A percentile compares a stretch with the other conserved stretches of the same genome.
phyloP scores from a whole-genome alignment of 2,113 vertebrate genomes.

The Zosterops japonicus region DNA sequence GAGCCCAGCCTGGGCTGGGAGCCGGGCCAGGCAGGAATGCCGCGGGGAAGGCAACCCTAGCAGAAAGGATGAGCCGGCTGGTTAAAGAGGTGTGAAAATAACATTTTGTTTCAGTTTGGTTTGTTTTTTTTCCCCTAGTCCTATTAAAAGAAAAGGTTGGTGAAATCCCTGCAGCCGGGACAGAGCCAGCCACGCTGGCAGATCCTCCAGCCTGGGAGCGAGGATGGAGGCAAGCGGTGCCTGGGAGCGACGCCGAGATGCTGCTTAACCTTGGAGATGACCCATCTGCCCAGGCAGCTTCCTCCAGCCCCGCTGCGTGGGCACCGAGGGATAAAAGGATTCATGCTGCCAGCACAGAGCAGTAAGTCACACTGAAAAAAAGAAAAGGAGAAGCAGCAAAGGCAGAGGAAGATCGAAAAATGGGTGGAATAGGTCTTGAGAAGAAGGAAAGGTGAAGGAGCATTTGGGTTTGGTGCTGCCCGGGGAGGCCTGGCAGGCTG shows the following conservation, averaged over 20 bases:
- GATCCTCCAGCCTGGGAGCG: background rate
- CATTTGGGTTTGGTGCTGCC: accelerated
- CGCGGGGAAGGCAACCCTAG: background rate
- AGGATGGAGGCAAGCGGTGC: background rate
- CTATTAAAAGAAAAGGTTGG: constrained; percentile 8
- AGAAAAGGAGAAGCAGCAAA: background rate
- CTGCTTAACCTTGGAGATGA: constrained; percentile 58
- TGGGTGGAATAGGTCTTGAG: background rate
- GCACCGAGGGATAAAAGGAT: background rate
- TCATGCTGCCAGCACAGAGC: background rate
- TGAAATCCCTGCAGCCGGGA: background rate
- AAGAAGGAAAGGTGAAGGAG: background rate
- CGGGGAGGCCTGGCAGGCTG: background rate
- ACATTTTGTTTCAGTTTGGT: background rate
- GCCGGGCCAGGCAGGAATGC: background rate
- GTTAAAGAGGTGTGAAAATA: constrained; percentile 51
- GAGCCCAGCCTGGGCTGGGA: background rate
- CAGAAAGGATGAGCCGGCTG: background rate
- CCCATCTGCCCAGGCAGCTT: constrained; percentile 40
- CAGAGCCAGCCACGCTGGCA: background rate
- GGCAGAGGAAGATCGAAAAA: background rate
- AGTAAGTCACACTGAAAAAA: background rate
- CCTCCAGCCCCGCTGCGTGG: background rate
- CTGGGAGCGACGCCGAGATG: background rate
- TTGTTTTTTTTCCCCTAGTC: background rate